These are phyloP conservation scores for Graphium colonna DNA, from an alignment of 2,888 invertebrate species.

Conservation along the genomic window DNA sequence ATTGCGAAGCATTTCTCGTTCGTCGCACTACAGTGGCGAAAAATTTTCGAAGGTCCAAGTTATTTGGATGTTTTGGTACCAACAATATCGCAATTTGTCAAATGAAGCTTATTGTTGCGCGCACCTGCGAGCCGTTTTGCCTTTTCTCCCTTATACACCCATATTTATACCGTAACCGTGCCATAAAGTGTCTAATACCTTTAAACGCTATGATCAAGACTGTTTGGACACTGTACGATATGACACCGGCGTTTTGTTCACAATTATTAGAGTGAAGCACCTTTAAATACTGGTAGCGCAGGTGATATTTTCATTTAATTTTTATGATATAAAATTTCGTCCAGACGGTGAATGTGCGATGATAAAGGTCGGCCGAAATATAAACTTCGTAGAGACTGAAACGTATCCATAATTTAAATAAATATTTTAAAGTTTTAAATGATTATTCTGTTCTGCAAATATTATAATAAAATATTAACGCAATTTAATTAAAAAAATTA, in stretches of 20 bases:
- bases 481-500: no score
- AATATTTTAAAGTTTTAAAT: no score
- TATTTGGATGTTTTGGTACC: no score
- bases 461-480: no score
- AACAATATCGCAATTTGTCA: no score
- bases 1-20: conserved; percentile 24
- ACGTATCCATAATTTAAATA: no score
- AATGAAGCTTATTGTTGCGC: no score
- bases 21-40: no score
- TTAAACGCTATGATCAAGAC: no score
- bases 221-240: conserved; percentile 17
- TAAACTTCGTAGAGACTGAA: no score
- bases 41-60: no score
- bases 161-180: conserved; percentile 12
- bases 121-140: conserved; percentile 43
- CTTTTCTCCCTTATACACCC: conserved; percentile 40
- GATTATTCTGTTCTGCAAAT: no score
- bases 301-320: conserved; percentile 69
- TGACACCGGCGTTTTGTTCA: conserved; percentile 28
- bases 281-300: conserved; percentile 45
- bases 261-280: conserved; percentile 25
- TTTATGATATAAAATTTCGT: conserved; percentile 57
- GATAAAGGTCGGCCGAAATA: conserved; percentile 2
- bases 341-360: conserved; percentile 31
- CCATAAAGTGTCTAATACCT: conserved; percentile 27